phyloP scores from a whole-genome alignment of 2,888 invertebrate genomes.

The Harpagoxenus sublaevis region DNA sequence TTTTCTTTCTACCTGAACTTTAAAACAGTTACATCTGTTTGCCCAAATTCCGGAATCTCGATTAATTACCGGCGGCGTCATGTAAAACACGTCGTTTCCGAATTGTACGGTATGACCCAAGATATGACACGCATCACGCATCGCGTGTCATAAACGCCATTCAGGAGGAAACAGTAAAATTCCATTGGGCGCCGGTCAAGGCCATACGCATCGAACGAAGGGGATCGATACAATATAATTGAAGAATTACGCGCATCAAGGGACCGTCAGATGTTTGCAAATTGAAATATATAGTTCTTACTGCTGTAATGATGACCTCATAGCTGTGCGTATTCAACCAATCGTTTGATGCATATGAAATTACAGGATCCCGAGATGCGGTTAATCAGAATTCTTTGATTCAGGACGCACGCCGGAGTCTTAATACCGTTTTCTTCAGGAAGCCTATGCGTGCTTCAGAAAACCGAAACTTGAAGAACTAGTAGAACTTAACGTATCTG shows the following conservation, averaged over 20 bases:
- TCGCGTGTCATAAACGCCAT: neutral
- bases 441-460: neutral
- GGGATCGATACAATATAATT: constrained; percentile 50
- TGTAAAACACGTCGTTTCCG: neutral
- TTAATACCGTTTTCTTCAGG: neutral
- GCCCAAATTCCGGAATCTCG: neutral
- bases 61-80: too few species aligned
- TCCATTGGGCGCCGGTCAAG: neutral
- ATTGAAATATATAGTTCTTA: constrained; percentile 36
- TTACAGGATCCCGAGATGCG: constrained; percentile 62
- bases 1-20: too few species aligned
- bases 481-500: neutral
- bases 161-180: constrained; percentile 29
- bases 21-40: too few species aligned
- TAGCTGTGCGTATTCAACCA: constrained; percentile 42
- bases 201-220: neutral
- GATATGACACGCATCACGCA: neutral
- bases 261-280: constrained; percentile 47
- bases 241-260: constrained; percentile 41
- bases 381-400: constrained; percentile 54
- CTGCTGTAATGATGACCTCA: constrained; percentile 37
- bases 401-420: neutral
- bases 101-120: neutral
- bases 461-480: neutral
- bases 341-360: constrained; percentile 54